phyloP scores from a whole-genome alignment of 2,113 vertebrate genomes.

The Brachypodius melanocephalos region DNA sequence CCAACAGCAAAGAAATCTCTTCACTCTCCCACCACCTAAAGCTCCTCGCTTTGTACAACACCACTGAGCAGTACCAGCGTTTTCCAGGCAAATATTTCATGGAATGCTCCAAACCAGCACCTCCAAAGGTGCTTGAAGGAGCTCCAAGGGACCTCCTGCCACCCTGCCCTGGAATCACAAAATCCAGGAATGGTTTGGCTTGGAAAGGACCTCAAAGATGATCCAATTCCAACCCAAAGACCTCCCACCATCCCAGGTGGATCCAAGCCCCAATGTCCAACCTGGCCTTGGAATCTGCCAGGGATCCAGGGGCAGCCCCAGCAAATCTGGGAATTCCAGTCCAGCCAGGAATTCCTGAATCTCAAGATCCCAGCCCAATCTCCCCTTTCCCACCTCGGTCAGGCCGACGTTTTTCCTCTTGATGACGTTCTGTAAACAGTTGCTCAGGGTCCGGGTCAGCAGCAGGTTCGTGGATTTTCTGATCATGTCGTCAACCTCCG shows the following conservation, averaged over 20 bases:
- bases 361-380: not conserved
- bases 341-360: not conserved
- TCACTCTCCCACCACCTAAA: accelerated
- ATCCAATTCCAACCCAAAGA: accelerated
- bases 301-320: not conserved
- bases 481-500: slow-evolving; percentile 97
- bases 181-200: not conserved
- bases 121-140: not conserved
- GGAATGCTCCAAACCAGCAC: not conserved
- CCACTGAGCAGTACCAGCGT: accelerated
- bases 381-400: slow-evolving; percentile 81
- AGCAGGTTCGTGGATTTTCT: slow-evolving; percentile 95
- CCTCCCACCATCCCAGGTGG: accelerated
- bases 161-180: not conserved
- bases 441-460: slow-evolving; percentile 91
- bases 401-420: slow-evolving; percentile 94
- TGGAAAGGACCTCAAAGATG: not conserved
- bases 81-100: not conserved
- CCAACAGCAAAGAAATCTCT: not conserved
- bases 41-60: not conserved
- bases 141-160: not conserved
- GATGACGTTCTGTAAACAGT: slow-evolving; percentile 92
- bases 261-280: accelerated
- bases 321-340: not conserved
- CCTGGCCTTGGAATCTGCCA: accelerated